phyloP scores from a whole-genome alignment of 2,113 vertebrate genomes.

The Mastomys coucha region DNA sequence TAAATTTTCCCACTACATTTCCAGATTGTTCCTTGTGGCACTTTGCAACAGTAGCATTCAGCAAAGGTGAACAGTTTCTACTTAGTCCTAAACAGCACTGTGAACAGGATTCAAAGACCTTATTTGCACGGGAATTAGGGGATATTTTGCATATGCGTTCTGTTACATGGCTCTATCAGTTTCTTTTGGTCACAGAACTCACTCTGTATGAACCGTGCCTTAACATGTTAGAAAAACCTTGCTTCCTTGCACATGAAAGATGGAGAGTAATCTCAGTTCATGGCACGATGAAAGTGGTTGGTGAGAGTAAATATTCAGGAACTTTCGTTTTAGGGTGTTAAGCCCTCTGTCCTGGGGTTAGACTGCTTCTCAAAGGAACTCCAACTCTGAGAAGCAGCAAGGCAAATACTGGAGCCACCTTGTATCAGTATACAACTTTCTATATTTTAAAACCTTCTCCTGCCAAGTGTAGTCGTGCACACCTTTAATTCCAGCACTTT shows the following conservation, averaged over 20 bases:
- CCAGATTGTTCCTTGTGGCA: background rate
- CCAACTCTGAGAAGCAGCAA: background rate
- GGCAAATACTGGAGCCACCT: background rate
- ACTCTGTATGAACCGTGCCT: background rate
- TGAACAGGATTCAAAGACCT: background rate
- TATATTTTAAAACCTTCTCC: background rate
- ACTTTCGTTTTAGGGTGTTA: background rate
- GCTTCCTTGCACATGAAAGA: background rate
- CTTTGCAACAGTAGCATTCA: background rate
- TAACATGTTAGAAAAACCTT: background rate
- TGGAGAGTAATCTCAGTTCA: background rate
- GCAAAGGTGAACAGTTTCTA: background rate
- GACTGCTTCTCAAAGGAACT: background rate
- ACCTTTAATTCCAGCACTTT: background rate
- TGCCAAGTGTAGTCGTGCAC: accelerated
- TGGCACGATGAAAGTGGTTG: background rate
- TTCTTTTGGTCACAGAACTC: background rate
- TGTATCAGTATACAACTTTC: background rate
- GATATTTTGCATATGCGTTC: background rate
- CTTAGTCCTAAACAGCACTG: background rate
- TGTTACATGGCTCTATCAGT: background rate
- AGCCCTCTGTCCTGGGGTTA: background rate
- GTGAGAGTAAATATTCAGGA: background rate
- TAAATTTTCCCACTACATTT: background rate
- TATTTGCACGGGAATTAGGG: background rate